Conservation (phyloP, 2,113 vertebrate genomes). For the Rhabdomys dilectus region DNA sequence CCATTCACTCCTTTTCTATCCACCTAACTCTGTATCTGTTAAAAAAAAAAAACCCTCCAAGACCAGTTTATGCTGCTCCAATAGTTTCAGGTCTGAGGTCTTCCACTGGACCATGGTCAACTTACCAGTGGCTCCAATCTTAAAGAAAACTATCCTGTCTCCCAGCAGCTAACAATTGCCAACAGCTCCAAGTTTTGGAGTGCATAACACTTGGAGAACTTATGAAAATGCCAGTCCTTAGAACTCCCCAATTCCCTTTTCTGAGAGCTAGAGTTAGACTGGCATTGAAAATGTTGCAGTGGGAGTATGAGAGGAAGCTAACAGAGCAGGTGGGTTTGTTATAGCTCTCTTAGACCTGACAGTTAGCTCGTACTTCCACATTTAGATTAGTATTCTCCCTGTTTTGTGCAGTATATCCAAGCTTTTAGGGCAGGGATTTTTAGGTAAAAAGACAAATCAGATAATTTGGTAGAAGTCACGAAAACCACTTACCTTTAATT, state of each 20-base stretch:
- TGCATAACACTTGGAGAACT: constrained; percentile 7
- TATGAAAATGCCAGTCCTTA: neutral
- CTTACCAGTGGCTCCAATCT: neutral
- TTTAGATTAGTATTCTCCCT: neutral
- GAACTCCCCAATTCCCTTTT: neutral
- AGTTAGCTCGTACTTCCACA: neutral
- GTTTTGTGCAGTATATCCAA: neutral
- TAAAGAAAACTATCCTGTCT: neutral
- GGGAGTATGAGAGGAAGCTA: neutral
- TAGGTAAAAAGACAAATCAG: neutral
- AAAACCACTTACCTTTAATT: neutral
- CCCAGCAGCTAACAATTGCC: neutral
- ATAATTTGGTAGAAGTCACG: neutral
- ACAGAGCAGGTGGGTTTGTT: neutral
- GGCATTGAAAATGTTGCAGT: neutral
- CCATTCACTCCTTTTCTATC: neutral
- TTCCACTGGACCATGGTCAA: neutral
- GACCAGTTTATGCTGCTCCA: neutral
- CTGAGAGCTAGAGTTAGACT: neutral
- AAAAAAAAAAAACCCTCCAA: too few species aligned
- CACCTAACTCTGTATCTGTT: neutral
- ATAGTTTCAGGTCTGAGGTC: neutral
- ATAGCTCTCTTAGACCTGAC: neutral
- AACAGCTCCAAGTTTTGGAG: neutral
- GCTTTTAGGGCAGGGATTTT: neutral